Evolutionary conservation across 2,113 vertebrate species (phyloP).

Genomic region (Empidonax alnorum): DNA sequence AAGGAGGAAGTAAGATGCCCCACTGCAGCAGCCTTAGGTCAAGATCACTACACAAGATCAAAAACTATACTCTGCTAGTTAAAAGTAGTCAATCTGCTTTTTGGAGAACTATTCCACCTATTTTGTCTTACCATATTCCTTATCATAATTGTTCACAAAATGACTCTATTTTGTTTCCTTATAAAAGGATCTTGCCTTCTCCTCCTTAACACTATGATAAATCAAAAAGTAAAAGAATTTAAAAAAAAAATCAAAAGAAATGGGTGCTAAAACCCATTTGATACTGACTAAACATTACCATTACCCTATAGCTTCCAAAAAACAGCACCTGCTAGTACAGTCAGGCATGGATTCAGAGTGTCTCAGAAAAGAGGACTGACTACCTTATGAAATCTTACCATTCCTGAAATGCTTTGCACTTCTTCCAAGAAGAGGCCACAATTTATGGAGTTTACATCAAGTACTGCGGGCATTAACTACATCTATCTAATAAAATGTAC

Average conservation of each 20-base stretch:
- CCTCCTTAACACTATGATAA: neutral
- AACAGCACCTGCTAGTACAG: neutral
- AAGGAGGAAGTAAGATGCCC: neutral
- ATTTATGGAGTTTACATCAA: neutral
- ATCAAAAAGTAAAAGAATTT: neutral
- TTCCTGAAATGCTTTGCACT: neutral
- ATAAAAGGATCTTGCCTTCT: neutral
- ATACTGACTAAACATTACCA: neutral
- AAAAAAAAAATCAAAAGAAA: neutral
- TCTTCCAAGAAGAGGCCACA: neutral
- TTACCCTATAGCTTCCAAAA: neutral
- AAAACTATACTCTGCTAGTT: neutral
- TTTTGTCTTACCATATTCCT: neutral
- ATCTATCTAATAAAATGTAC: neutral
- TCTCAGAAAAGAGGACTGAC: neutral
- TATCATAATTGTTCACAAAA: neutral
- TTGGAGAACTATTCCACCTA: neutral
- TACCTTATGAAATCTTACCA: neutral
- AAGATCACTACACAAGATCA: neutral
- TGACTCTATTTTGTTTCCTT: neutral
- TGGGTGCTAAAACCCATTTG: neutral
- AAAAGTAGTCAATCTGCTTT: neutral
- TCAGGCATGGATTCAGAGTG: neutral
- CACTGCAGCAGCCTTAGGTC: neutral
- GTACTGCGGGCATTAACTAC: neutral